A percentile compares a stretch with the other conserved stretches of the same genome.
These are phyloP conservation scores for Tinamus guttatus DNA, from an alignment of 2,113 vertebrate species.

Conservation along the genomic window DNA sequence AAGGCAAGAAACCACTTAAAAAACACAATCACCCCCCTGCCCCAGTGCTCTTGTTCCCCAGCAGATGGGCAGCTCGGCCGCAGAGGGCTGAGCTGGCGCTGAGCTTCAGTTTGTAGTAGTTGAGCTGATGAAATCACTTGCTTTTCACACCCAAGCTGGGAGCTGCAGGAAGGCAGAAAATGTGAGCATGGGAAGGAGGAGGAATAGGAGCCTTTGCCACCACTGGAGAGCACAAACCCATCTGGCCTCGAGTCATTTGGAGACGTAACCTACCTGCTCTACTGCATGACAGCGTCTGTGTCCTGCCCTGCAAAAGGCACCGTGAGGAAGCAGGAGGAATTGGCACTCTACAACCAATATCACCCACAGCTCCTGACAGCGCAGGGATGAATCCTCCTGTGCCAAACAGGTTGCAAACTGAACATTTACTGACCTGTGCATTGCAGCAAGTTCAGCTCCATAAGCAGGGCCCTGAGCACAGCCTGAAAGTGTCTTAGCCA, in stretches of 20 bases:
- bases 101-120: background rate
- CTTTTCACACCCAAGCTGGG: background rate
- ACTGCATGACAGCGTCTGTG: rapidly evolving
- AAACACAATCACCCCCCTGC: no score
- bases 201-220: background rate
- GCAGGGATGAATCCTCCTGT: background rate
- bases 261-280: background rate
- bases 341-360: background rate
- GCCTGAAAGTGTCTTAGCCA: background rate
- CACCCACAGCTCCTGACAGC: background rate
- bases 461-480: background rate
- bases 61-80: background rate
- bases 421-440: rapidly evolving
- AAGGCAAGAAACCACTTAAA: background rate
- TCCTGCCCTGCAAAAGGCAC: background rate
- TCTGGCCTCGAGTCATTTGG: background rate
- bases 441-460: background rate
- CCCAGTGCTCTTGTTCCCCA: background rate
- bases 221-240: rapidly evolving
- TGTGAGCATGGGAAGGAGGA: background rate
- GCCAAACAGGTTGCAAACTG: background rate
- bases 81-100: background rate
- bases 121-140: background rate
- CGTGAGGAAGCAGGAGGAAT: background rate
- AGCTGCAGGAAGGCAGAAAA: background rate